Evolutionary conservation across 1,140 invertebrate species (phyloP).

Genomic region (Halictus rubicundus): DNA sequence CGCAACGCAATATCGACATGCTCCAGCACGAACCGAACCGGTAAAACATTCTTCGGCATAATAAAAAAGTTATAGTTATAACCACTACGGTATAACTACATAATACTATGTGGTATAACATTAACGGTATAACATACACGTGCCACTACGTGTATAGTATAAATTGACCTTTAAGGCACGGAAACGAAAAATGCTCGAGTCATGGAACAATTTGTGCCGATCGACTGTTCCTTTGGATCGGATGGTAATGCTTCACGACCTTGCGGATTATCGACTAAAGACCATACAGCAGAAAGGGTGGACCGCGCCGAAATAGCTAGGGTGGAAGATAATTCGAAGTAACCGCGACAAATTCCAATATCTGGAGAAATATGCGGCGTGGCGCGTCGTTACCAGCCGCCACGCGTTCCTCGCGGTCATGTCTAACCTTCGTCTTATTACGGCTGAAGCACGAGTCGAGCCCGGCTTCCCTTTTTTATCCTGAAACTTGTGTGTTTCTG

Average conservation of each 20-base stretch:
- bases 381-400: constrained; percentile 72
- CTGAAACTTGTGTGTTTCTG: constrained; percentile 27
- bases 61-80: too few species aligned
- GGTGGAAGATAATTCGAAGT: constrained; percentile 80
- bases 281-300: constrained; percentile 61
- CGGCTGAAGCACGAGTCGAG: constrained; percentile 59
- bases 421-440: constrained; percentile 77
- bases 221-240: constrained; percentile 36
- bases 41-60: too few species aligned
- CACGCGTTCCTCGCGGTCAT: constrained; percentile 76
- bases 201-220: background rate
- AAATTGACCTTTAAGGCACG: too few species aligned
- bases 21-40: too few species aligned
- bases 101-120: too few species aligned
- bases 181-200: background rate
- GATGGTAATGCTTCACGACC: constrained; percentile 47
- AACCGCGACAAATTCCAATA: constrained; percentile 81
- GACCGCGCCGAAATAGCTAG: constrained; percentile 73
- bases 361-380: constrained; percentile 78
- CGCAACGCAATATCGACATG: too few species aligned
- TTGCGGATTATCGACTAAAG: constrained; percentile 70
- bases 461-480: constrained; percentile 48
- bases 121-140: too few species aligned
- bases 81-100: too few species aligned
- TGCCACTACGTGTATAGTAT: too few species aligned